phyloP scores from a whole-genome alignment of 2,888 invertebrate genomes.

The Cecidostiba fungosa region DNA sequence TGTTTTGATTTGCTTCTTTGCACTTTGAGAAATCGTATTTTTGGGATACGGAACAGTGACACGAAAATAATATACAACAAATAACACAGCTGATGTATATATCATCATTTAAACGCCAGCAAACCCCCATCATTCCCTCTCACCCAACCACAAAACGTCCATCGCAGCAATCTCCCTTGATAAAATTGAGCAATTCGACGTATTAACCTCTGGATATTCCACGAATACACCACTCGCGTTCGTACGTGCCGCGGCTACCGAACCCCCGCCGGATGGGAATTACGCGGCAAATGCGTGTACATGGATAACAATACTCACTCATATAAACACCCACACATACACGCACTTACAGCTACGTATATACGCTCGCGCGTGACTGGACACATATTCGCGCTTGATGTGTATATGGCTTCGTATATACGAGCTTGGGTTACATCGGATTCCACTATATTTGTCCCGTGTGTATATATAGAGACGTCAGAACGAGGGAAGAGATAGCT shows the following conservation, averaged over 20 bases:
- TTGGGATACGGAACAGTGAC: too few relatives aligned
- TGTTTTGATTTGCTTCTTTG: background rate
- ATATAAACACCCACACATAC: background rate
- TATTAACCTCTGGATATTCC: conserved; percentile 22
- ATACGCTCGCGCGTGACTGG: too few relatives aligned
- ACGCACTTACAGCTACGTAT: too few relatives aligned
- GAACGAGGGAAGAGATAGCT: background rate
- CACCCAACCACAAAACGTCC: background rate
- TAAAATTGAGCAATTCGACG: conserved; percentile 25
- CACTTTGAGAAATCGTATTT: background rate
- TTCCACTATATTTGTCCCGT: conserved; percentile 50
- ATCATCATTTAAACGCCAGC: background rate
- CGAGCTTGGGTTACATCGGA: conserved; percentile 40
- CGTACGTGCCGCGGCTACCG: background rate
- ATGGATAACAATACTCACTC: too few relatives aligned
- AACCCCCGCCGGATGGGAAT: background rate
- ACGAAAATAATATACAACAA: too few relatives aligned
- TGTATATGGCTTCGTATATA: background rate
- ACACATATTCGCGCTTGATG: background rate
- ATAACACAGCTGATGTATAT: too few relatives aligned
- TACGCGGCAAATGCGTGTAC: background rate
- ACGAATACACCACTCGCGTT: too few relatives aligned
- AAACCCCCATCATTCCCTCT: background rate
- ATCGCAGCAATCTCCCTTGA: background rate
- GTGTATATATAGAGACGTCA: background rate